Percentiles rank a stretch among this genome's conserved stretches.
phyloP scores from a whole-genome alignment of 2,113 vertebrate species.

The Eudyptes chrysolophus region DNA sequence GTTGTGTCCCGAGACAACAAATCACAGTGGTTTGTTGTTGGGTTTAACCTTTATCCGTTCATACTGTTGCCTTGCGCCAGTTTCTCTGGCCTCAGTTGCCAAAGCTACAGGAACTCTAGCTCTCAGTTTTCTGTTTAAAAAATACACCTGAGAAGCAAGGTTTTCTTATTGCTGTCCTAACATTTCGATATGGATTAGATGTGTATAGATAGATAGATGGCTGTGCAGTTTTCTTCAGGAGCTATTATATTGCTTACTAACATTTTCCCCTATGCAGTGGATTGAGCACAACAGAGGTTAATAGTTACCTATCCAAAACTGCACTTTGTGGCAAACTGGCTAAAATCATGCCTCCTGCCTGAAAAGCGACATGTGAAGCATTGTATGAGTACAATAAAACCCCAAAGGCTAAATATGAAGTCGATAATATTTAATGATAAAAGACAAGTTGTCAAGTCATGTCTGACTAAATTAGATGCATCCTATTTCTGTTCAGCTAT shows the following conservation, averaged over 20 bases:
- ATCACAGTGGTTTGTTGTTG: not conserved
- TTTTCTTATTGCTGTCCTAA: not conserved
- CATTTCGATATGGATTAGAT: not conserved
- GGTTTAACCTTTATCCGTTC: not conserved
- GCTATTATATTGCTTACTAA: not conserved
- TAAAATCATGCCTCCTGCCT: not conserved
- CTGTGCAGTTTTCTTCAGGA: not conserved
- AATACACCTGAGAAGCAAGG: not conserved
- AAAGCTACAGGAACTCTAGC: not conserved
- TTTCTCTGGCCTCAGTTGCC: not conserved
- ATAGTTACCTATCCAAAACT: not conserved
- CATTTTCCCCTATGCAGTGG: not conserved
- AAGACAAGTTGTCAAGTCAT: not conserved
- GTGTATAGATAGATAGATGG: not conserved
- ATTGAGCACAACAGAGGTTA: not conserved
- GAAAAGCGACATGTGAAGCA: not conserved
- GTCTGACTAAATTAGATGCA: not conserved
- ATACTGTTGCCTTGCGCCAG: not conserved
- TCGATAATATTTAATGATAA: not conserved
- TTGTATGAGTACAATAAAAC: not conserved
- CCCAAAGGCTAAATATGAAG: not conserved
- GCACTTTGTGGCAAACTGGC: not conserved
- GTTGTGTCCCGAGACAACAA: not conserved
- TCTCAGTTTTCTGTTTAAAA: not conserved
- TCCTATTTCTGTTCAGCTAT: not conserved